These are phyloP conservation scores for Heteromormyrus szaboi DNA, from an alignment of 2,797 vertebrate genomes.

Conservation along the genomic window DNA sequence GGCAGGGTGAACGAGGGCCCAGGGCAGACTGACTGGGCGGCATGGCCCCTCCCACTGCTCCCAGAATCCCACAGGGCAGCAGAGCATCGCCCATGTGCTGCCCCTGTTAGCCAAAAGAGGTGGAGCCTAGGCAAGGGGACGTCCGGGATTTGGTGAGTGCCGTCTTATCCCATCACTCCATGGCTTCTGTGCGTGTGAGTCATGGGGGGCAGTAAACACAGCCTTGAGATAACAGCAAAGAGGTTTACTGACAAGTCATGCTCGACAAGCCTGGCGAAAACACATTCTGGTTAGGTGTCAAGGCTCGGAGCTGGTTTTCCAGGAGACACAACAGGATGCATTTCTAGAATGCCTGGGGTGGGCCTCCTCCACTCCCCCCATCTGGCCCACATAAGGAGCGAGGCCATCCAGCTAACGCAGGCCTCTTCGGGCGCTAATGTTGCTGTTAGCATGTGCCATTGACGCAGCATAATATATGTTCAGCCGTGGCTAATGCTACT, in stretches of 20 bases:
- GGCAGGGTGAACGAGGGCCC: conserved; percentile 55
- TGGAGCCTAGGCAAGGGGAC: not conserved
- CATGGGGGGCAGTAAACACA: not conserved
- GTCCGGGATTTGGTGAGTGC: not conserved
- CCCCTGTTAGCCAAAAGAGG: conserved; percentile 20
- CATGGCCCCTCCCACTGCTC: conserved; percentile 40
- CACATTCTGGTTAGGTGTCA: not conserved
- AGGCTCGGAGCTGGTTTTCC: conserved; percentile 22
- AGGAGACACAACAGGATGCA: not conserved
- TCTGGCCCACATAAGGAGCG: not conserved
- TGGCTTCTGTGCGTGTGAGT: not conserved
- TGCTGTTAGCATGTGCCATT: not conserved
- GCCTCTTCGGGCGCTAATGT: not conserved
- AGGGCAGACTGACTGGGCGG: conserved; percentile 54
- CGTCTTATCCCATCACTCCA: not conserved
- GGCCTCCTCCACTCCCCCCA: not conserved
- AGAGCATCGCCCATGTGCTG: conserved; percentile 55
- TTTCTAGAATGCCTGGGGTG: not conserved
- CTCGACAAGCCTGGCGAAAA: not conserved
- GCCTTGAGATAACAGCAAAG: not conserved
- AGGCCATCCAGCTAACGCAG: not conserved
- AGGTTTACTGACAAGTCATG: not conserved
- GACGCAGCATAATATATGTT: not conserved
- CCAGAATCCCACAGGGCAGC: conserved; percentile 53
- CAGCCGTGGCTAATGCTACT: not conserved